Base-by-base conservation (phyloP, 1,140 invertebrate genomes). In the Drosophila tropicalis region DNA sequence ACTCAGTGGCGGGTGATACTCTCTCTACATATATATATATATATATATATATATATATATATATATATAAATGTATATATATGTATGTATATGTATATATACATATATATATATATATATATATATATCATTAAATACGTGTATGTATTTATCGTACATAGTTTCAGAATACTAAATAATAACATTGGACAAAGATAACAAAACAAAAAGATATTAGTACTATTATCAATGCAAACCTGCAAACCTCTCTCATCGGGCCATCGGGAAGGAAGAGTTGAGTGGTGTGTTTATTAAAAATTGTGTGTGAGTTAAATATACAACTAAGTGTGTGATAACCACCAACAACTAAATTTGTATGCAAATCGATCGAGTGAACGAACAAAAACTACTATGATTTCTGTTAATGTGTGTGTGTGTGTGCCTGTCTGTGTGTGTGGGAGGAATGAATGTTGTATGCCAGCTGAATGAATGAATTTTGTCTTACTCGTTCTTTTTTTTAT, bases 1-100 rank as follows among this genome's bases (percentile, higher is more conserved):
- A 86, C 83, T 86, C 83, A 86, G 83, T 86, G 83, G 83, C 83
- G 83, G 83, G 79, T 87, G 72, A 83, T 72, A 79, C 76, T 86
- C 77, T 78, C 72, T 72, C 41, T 34, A 39, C 29, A 41, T 29
- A 67, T 25, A 12, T 57, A 40, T 22, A 64, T 61, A 63, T 17
- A 67, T 40, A 57, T 62, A 22, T 39, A 66, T 19, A 55, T 68
- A 62, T 17, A 66, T 41, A 65, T 15, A 70, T 44, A 64, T 32
- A 62, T 62, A 44, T 10, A 62, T 29, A 44, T 10, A 9, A 10
- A 61, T 7, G 7, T 36, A 40, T 57, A 61, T 68, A 36, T 3
- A 65, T 54, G 61, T 15, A 70, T 44, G 58, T 32, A 62, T 62
- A 47, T 12, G 44, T 29, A 47, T 12, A 4, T 12, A 62, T 9